These are phyloP conservation scores for Dipodomys stephensi DNA, from an alignment of 2,113 vertebrate species.

Conservation along the genomic window DNA sequence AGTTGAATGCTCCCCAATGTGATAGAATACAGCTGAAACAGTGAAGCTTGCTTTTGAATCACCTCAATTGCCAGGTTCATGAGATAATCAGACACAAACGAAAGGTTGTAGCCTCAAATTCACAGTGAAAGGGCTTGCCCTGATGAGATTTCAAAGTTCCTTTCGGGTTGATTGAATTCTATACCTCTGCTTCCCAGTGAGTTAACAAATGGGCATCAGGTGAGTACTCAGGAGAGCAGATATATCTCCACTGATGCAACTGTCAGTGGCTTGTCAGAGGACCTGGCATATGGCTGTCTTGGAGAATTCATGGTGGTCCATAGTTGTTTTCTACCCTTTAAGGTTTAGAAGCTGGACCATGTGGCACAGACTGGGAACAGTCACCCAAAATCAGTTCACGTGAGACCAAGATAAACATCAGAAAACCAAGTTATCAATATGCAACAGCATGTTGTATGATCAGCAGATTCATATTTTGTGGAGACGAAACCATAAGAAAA, in stretches of 20 bases:
- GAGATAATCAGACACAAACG: neutral
- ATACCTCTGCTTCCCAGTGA: conserved; percentile 23
- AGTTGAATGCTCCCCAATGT: neutral
- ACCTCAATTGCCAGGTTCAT: conserved; percentile 20
- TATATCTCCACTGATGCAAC: neutral
- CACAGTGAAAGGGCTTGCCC: neutral
- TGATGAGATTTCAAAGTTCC: conserved; percentile 14
- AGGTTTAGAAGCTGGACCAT: neutral
- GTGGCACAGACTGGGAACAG: neutral
- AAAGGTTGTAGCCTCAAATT: conserved; percentile 14
- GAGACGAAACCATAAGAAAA: neutral
- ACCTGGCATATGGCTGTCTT: neutral
- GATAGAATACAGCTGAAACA: neutral
- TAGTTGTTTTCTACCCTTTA: neutral
- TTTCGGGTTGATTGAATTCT: conserved; percentile 20
- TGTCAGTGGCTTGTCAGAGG: neutral
- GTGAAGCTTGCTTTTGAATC: conserved; percentile 28
- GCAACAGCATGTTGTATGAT: neutral
- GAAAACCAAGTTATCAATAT: neutral
- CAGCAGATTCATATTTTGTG: neutral
- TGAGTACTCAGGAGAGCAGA: neutral
- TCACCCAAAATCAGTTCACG: neutral
- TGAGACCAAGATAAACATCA: neutral
- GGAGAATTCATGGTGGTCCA: neutral
- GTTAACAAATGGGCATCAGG: neutral